A percentile compares a stretch with the other conserved stretches of the same genome.
These are phyloP conservation scores for Thecophora atra DNA, from an alignment of 2,888 invertebrate species.

Conservation along the genomic window DNA sequence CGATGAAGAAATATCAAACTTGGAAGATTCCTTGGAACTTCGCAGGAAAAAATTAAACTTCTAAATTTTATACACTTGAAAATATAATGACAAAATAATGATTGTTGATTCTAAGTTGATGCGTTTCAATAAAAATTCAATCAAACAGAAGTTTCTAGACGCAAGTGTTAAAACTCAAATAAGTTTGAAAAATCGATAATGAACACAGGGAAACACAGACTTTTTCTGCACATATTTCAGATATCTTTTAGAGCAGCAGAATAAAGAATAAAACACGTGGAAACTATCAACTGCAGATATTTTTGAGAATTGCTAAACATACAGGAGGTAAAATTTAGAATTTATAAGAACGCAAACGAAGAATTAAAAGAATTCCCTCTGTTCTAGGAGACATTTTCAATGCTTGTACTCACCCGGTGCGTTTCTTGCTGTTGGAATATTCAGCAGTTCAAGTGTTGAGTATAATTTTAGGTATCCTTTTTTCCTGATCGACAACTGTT, in stretches of 20 bases:
- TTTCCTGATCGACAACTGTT: background rate
- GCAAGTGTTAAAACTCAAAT: background rate
- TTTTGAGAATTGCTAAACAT: background rate
- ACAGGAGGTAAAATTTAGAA: background rate
- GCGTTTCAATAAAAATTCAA: background rate
- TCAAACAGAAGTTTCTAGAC: background rate
- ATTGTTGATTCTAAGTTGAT: background rate
- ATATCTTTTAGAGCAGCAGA: too few relatives aligned
- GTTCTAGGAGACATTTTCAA: background rate
- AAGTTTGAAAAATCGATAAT: constrained; percentile 6
- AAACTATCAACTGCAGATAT: too few relatives aligned
- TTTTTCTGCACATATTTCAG: background rate
- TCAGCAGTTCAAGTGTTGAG: background rate
- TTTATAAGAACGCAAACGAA: background rate
- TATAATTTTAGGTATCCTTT: background rate
- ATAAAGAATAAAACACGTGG: background rate
- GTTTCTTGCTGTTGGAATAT: background rate
- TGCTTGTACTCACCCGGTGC: background rate
- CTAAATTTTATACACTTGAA: background rate
- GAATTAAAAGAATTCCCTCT: background rate
- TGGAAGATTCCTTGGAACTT: too few relatives aligned
- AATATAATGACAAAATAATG: background rate
- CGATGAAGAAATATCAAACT: too few relatives aligned
- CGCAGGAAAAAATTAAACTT: background rate
- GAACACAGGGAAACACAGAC: background rate